A percentile compares a stretch with the other conserved stretches of the same genome.
phyloP scores from a whole-genome alignment of 2,113 vertebrate genomes.

The Cichladusa arquata region DNA sequence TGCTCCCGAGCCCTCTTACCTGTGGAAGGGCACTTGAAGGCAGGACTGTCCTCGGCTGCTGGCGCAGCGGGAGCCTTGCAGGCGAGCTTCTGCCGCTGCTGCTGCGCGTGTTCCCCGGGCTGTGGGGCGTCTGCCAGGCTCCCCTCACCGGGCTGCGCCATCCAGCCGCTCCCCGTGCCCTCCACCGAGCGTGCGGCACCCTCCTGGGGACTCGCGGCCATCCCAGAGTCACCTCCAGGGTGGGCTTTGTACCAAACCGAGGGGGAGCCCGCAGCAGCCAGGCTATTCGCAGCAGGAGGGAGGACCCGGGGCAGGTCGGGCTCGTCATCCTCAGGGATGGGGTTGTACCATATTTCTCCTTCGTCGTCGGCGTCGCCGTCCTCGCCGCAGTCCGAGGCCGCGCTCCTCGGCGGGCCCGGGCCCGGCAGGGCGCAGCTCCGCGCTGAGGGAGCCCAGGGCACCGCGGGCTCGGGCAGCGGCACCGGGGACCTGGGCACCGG shows the following conservation, averaged over 20 bases:
- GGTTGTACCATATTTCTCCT: conserved; percentile 99
- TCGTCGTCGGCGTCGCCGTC: conserved; percentile 94
- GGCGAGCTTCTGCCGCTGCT: conserved; percentile 72
- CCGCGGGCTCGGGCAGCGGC: conserved; percentile 55
- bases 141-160: conserved; percentile 22
- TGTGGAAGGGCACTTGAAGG: conserved; percentile 69
- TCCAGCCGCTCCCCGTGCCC: neutral
- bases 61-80: conserved; percentile 57
- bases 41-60: conserved; percentile 72
- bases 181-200: conserved; percentile 23
- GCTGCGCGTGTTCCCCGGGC: conserved; percentile 74
- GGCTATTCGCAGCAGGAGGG: conserved; percentile 23
- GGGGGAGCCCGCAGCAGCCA: conserved; percentile 19
- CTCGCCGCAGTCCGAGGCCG: conserved; percentile 77
- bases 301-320: neutral
- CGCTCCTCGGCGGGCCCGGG: neutral
- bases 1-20: conserved; percentile 69
- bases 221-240: conserved; percentile 28
- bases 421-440: neutral
- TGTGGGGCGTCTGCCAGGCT: conserved; percentile 49
- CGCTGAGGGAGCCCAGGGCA: neutral
- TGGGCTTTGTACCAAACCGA: conserved; percentile 37
- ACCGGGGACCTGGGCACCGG: conserved; percentile 26
- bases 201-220: neutral
- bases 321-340: conserved; percentile 95